Percentiles rank a stretch among this genome's conserved stretches.
phyloP scores from a whole-genome alignment of 1,140 invertebrate genomes.

The Notospermus geniculatus region DNA sequence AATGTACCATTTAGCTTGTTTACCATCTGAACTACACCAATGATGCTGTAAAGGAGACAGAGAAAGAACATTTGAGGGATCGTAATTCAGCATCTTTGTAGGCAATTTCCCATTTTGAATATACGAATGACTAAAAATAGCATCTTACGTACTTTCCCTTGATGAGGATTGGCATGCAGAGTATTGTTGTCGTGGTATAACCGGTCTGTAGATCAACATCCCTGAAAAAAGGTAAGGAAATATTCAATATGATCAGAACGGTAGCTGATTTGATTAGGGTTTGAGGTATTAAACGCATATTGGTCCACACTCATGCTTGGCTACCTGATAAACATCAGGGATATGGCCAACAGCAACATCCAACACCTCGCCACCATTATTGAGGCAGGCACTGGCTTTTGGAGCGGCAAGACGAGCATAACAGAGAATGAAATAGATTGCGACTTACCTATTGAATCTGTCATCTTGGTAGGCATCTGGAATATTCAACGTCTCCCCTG shows the following conservation, averaged over 20 bases:
- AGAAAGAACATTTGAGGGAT: too few relatives aligned
- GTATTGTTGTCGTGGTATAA: conserved; percentile 61
- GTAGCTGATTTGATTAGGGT: too few relatives aligned
- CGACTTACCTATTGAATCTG: conserved; percentile 74
- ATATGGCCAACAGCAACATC: too few relatives aligned
- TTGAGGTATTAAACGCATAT: too few relatives aligned
- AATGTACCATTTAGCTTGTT: conserved; percentile 73
- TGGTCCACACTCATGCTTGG: too few relatives aligned
- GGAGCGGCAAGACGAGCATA: too few relatives aligned
- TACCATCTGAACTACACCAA: conserved; percentile 86
- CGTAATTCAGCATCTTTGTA: too few relatives aligned
- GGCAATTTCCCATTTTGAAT: neutral
- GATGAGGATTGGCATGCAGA: conserved; percentile 84
- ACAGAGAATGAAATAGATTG: too few relatives aligned
- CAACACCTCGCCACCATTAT: too few relatives aligned
- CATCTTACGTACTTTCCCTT: conserved; percentile 61
- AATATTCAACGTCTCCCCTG: conserved; percentile 84
- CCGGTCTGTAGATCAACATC: conserved; percentile 52
- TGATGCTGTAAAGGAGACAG: conserved; percentile 60
- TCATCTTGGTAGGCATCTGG: conserved; percentile 86
- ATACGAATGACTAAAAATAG: neutral
- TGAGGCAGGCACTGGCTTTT: too few relatives aligned
- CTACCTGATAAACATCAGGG: too few relatives aligned
- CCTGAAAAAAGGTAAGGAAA: conserved; percentile 18
- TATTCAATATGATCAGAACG: too few relatives aligned